A percentile compares a stretch with the other conserved stretches of the same genome.
These are phyloP conservation scores for Rapana venosa DNA, from an alignment of 2,888 invertebrate genomes.

Conservation along the genomic window DNA sequence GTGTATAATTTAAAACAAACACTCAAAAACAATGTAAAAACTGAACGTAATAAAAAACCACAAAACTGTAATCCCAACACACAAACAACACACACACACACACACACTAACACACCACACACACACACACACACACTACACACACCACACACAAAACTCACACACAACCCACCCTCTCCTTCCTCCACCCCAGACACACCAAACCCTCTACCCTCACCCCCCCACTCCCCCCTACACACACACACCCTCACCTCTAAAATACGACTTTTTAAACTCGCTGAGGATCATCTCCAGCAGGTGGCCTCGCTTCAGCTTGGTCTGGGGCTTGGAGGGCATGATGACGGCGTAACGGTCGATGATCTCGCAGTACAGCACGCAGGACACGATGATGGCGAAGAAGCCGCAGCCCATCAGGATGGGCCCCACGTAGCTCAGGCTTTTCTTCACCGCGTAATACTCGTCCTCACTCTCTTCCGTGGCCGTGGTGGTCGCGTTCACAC, in stretches of 20 bases:
- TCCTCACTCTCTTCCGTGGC: slow-evolving; percentile 20
- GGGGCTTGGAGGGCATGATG: slow-evolving; percentile 84
- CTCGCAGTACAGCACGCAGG: slow-evolving; percentile 99
- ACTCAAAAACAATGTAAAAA: not conserved
- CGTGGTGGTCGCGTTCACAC: slow-evolving; percentile 28
- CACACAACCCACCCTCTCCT: not conserved
- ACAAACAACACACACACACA: not conserved
- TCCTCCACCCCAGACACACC: not conserved
- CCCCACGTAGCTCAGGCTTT: slow-evolving; percentile 91
- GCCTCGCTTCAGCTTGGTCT: slow-evolving; percentile 16
- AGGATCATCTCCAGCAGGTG: slow-evolving; percentile 41
- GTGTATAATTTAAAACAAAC: too few species aligned
- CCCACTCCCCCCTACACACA: not conserved
- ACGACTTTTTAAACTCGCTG: slow-evolving; percentile 42
- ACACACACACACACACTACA: not conserved
- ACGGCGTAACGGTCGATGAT: slow-evolving; percentile 94
- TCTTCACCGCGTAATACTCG: slow-evolving; percentile 48
- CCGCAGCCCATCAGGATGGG: slow-evolving; percentile 98
- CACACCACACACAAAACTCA: not conserved
- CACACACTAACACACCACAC: not conserved
- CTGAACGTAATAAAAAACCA: not conserved
- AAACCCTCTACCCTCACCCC: not conserved
- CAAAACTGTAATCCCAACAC: not conserved
- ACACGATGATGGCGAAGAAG: slow-evolving; percentile 97
- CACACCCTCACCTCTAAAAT: slow-evolving; percentile 35